Conservation (phyloP, 2,113 vertebrate genomes). For the Podarcis raffonei region DNA sequence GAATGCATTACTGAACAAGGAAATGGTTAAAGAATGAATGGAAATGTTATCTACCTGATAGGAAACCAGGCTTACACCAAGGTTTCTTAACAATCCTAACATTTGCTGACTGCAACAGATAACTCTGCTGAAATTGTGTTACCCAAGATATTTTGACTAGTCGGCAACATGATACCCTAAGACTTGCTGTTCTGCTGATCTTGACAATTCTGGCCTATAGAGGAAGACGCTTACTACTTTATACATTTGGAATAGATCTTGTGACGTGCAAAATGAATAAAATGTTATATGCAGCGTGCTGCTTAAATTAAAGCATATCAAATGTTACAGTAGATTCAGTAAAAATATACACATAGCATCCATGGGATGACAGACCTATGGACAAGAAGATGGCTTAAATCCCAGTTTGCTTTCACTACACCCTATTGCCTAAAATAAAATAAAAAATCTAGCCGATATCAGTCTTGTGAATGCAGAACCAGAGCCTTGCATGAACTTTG, state of each 20-base stretch:
- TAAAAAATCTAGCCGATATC: not conserved
- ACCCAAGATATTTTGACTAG: slow-evolving; percentile 25
- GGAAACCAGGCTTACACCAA: not conserved
- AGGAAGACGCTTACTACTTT: slow-evolving; percentile 25
- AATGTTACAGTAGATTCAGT: slow-evolving; percentile 11
- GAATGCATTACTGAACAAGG: not conserved
- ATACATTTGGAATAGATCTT: slow-evolving; percentile 11
- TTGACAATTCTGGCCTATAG: not conserved
- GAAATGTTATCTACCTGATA: not conserved
- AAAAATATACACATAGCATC: not conserved
- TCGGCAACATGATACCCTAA: slow-evolving; percentile 27
- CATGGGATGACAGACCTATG: not conserved
- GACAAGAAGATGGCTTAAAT: not conserved
- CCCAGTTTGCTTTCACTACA: not conserved
- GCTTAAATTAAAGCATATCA: not conserved
- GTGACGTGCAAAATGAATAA: not conserved
- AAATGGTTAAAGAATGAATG: not conserved
- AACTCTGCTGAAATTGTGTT: slow-evolving; percentile 15
- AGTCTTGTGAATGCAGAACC: not conserved
- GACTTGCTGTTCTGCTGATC: slow-evolving; percentile 29
- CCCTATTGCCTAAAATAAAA: not conserved
- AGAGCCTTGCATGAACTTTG: not conserved
- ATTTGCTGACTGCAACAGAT: not conserved
- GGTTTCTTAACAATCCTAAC: slow-evolving; percentile 8
- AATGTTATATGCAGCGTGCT: slow-evolving; percentile 8